These are phyloP conservation scores for Drosophila bocki DNA, from an alignment of 1,140 invertebrate genomes.

Conservation along the genomic window DNA sequence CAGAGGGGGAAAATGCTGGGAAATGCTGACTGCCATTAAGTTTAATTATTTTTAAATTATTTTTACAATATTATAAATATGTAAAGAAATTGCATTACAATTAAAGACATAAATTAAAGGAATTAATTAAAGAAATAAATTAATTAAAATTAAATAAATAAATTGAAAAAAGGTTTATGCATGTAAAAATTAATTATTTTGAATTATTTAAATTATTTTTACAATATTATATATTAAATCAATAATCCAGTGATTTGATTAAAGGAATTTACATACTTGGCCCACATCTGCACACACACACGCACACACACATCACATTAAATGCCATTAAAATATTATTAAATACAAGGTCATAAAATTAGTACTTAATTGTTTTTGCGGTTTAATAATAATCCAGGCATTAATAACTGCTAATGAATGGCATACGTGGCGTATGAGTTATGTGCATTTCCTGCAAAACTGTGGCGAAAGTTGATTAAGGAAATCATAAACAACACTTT, in stretches of 20 bases:
- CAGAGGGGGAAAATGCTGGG: conserved; percentile 13
- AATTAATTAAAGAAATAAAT: no score
- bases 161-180: no score
- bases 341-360: conserved; percentile 3
- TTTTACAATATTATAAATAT: not conserved
- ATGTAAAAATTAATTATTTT: no score
- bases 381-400: not conserved
- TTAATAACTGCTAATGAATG: conserved; percentile 6
- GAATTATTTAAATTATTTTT: no score
- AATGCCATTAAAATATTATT: conserved; percentile 6
- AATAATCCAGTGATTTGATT: not conserved
- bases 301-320: no score
- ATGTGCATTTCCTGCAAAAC: conserved; percentile 2
- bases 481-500: not conserved
- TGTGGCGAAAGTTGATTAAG: not conserved
- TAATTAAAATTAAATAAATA: no score
- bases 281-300: not conserved
- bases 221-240: no score
- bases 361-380: not conserved
- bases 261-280: conserved; percentile 5
- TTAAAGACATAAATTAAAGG: no score
- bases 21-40: not conserved
- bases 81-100: no score
- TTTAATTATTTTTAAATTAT: not conserved
- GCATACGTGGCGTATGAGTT: conserved; percentile 6